Base-by-base conservation (phyloP, 2,113 vertebrate species). In the Tricholaema leucomelas region DNA sequence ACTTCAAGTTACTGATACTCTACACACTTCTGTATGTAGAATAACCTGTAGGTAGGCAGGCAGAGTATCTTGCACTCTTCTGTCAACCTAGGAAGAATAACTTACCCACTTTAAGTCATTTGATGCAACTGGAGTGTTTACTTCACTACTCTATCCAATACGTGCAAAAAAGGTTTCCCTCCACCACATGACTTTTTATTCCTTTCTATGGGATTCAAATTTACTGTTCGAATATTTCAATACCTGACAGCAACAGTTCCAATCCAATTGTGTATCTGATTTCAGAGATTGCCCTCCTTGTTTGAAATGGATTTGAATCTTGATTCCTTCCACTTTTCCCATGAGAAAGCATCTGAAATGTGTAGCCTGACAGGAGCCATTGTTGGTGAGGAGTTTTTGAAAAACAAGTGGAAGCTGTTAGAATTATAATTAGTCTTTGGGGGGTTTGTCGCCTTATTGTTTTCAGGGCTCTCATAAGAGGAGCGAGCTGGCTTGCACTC, bases 251-350 rank as follows among this genome's bases (percentile, higher is more conserved):
- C 33, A 76, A 81, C 7, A 90, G 33, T 50, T 90, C 40, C 66
- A 44, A 87, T 80, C 16, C 60, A 93, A 44, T 1, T 31, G 14
- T 82, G 24, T 36, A 82, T 48, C 79, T 2, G 3, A 80, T 64
- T 80, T 83, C 46, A 88, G 73, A 66, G 14, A 31, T 70, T 70
- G 24, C 48, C 78, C 71, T 56, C 16, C 33, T 81, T 78, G 19
- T 59, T 70, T 90, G 67, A 82, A 92, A 82, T 38, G 56, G 59
- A 91, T 90, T 90, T 92, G 20, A 90, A 85, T 82, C 82, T 81
- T 58, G 31, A 79, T 59, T 66, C 50, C 8, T 76, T 90, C 46
- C 28, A 76, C 56, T 80, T 91, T 74, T 92, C 77, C 91, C 88
- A 81, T 33, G 56, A 87, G 85, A 88, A 90, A 83, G 60, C 56